Evolutionary conservation across 2,888 invertebrate genomes (phyloP), one percentile per base, ranked within the genome.

Genomic region (Plutella xylostella): DNA sequence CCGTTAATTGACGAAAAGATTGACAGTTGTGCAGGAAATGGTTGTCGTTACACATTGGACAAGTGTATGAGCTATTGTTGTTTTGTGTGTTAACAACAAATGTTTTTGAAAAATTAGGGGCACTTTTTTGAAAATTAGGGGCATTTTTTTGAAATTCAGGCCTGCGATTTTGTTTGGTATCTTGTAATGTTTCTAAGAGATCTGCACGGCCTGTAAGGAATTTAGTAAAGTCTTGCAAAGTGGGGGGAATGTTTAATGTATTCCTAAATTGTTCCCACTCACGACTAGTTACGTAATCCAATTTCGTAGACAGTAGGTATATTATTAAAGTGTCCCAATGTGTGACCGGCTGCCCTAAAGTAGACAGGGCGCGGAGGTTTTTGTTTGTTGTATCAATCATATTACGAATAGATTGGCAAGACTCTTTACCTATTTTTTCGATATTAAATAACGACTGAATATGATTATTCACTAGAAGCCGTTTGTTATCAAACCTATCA

Each of bases 381-480:
- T 31, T 42, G 7, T 28, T 30, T 14, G 30, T 30, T 2, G 18
- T 9, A 31, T 42, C 42, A 11, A 42, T 31, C 30, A 42, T 17
- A 6, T 42, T 15, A 18, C 42, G 42, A 12, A 42, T 12, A 4
- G 9, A n/a, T 15, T 18, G 1, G 12, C 30, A 18, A 2, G 18
- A 22, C 19, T 42, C 42, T 14, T n/a, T 42, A 4, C 17, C 31
- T 12, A 42, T 18, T 17, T 12, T 6, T 30, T 42, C 42, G 3
- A 42, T 3, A 19, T 31, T 31, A 42, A 42, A 42, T 7, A 42
- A 38, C 4, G 48, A 47, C n/a, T 45, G 31, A 1, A 53, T 44
- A 39, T 51, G 53, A 28, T 49, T 50, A 41, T 50, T 50, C 1
- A 49, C 43, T 7, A 54, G 17, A n/a, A 54, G 42, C 11, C 48